Base-by-base conservation (phyloP, 2,113 vertebrate genomes). In the Periophthalmodon schlosseri region DNA sequence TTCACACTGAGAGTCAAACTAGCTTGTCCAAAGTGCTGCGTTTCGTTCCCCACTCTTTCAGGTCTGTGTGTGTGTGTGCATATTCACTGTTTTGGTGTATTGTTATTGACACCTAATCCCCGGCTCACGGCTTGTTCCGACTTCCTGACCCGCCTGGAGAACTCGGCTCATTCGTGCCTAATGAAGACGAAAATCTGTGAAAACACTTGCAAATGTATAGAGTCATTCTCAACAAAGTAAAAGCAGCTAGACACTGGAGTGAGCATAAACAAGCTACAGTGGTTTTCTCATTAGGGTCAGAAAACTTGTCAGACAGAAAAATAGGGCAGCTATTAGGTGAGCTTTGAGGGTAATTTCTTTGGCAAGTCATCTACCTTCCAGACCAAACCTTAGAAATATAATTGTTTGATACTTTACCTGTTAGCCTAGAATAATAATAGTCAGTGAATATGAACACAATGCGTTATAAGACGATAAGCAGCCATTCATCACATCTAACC, bases 1-100 rank as follows among this genome's bases (percentile, higher is more conserved):
- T 91, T 94, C 91, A 95, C 90, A 77, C 86, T 85, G 88, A 92
- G 82, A 87, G 70, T 73, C 70, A 14, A 77, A 84, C 93, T 82
- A 91, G 90, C 90, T 89, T 91, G 63, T 89, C 83, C 79, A 49
- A 1, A 70, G 11, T 12, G 4, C 33, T 8, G 20, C 47, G 56
- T 8, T 3, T 46, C 66, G 49, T 52, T 24, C 34, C 24, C 44
- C 2, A 36, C 58, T 58, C 47, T 60, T 77, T 67, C 54, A 75
- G 0, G 12, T 74, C 52, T 47, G 21, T 36, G 20, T 21, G 50
- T 11, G 23, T 66, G 47, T 57, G 23, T 65, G 47, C 50, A 66
- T 50, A 47, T 66, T 24, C 57, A 39, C 15, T 47, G 21, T 15
- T 57, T 24, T 28, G 52, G 36, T 69, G 58, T 65, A 39, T 60